Conservation (phyloP, 1,140 invertebrate species). For the Diorhabda sublineata region DNA sequence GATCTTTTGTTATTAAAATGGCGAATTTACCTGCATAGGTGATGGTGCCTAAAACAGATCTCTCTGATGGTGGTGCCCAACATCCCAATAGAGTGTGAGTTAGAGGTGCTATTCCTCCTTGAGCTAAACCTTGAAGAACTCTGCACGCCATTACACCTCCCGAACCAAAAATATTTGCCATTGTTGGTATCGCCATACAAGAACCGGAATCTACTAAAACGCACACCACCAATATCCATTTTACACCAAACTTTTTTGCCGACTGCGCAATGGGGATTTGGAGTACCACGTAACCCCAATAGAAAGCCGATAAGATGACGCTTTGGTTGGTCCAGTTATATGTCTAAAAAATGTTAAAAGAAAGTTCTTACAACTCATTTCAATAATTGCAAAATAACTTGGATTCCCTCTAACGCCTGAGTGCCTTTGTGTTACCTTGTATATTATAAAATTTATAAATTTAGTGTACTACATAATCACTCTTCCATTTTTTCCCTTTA, state of each 20-base stretch:
- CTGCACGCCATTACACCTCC: constrained; percentile 30
- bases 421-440: too few species aligned
- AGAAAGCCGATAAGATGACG: constrained; percentile 61
- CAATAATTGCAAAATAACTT: too few species aligned
- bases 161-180: constrained; percentile 24
- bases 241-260: constrained; percentile 59
- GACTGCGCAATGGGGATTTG: constrained; percentile 65
- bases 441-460: too few species aligned
- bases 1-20: not conserved
- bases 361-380: too few species aligned
- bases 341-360: constrained; percentile 23
- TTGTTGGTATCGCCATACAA: constrained; percentile 25
- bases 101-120: constrained; percentile 20
- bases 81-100: constrained; percentile 24
- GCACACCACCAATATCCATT: constrained; percentile 54
- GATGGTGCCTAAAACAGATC: constrained; percentile 26
- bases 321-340: constrained; percentile 51
- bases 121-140: constrained; percentile 28
- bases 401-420: too few species aligned
- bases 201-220: constrained; percentile 23
- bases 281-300: constrained; percentile 57
- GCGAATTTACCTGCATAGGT: constrained; percentile 22
- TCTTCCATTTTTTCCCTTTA: too few species aligned
- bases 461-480: too few species aligned
- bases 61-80: constrained; percentile 25